Percentiles rank a stretch among this genome's conserved stretches.
These are phyloP conservation scores for Ptychobarbus kaznakovi DNA, from an alignment of 2,797 vertebrate species.

Conservation along the genomic window DNA sequence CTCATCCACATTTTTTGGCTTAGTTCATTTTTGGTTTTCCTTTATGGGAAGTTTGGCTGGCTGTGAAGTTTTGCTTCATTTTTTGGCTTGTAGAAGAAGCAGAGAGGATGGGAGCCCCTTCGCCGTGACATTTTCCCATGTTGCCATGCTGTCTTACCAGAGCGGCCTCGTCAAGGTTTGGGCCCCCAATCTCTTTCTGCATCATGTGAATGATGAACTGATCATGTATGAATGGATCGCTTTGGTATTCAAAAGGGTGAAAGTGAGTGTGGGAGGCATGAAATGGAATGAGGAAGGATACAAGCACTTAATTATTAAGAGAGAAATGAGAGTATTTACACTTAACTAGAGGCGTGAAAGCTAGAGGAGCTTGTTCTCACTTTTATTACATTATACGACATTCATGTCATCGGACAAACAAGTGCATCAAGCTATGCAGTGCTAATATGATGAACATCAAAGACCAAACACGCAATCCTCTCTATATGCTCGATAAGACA, in stretches of 20 bases:
- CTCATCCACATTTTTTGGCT: conserved; percentile 77
- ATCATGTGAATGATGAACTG: conserved; percentile 35
- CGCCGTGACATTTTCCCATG: conserved; percentile 29
- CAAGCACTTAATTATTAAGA: conserved; percentile 16
- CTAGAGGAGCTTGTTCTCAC: conserved; percentile 31
- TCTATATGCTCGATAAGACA: conserved; percentile 17
- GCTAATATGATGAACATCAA: conserved; percentile 26
- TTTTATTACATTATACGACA: conserved; percentile 15
- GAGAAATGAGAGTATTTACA: conserved; percentile 44
- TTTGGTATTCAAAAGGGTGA: conserved; percentile 80
- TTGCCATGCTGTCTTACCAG: neutral
- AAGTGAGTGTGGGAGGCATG: conserved; percentile 64
- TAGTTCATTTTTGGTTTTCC: conserved; percentile 83
- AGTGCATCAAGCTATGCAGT: conserved; percentile 23
- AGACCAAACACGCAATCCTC: conserved; percentile 3
- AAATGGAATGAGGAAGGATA: conserved; percentile 52
- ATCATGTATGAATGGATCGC: conserved; percentile 72
- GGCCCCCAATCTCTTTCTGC: conserved; percentile 63
- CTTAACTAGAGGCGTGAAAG: conserved; percentile 12
- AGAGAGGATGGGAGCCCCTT: conserved; percentile 36
- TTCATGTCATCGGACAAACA: conserved; percentile 32
- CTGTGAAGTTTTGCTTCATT: conserved; percentile 58
- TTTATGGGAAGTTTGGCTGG: conserved; percentile 70
- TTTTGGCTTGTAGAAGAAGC: conserved; percentile 71
- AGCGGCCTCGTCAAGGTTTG: conserved; percentile 8